A percentile compares a stretch with the other conserved stretches of the same genome.
These are phyloP conservation scores for Patiria pectinifera DNA, from an alignment of 53 echinoderm and acorn worm species.

Conservation along the genomic window DNA sequence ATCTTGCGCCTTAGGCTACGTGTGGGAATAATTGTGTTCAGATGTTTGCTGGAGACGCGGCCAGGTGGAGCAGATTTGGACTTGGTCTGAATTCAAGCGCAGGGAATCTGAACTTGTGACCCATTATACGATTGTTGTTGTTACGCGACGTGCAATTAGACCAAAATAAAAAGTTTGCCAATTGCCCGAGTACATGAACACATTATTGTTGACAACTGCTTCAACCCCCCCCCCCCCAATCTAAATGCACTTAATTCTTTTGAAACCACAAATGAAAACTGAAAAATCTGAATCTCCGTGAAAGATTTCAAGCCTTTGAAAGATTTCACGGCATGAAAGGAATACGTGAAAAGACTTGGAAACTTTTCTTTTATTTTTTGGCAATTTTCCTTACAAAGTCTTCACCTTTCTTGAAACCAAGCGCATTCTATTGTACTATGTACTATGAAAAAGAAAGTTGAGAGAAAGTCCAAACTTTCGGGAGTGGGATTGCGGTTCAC, in stretches of 20 bases:
- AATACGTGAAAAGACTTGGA: no score
- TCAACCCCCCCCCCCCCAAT: no score
- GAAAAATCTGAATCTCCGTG: no score
- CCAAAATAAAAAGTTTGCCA: not conserved
- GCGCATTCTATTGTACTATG: no score
- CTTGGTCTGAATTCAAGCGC: not conserved
- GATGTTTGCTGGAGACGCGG: slow-evolving; percentile 7
- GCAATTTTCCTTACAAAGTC: no score
- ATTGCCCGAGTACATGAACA: not conserved
- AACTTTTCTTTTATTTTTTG: no score
- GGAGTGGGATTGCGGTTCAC: not conserved
- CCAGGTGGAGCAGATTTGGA: slow-evolving; percentile 41
- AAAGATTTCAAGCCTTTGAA: no score
- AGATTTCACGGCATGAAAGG: no score
- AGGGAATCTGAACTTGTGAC: slow-evolving; percentile 34
- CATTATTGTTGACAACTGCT: no score
- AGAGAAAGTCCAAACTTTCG: not conserved
- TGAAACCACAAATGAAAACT: no score
- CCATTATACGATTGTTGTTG: slow-evolving; percentile 6
- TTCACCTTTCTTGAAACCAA: no score
- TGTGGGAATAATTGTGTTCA: slow-evolving; percentile 42
- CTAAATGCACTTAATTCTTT: no score
- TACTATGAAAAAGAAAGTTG: not conserved
- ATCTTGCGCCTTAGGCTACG: slow-evolving; percentile 24
- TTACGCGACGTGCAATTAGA: not conserved